Conservation (phyloP, 2,797 vertebrate species). For the Halcyon leucocephala region DNA sequence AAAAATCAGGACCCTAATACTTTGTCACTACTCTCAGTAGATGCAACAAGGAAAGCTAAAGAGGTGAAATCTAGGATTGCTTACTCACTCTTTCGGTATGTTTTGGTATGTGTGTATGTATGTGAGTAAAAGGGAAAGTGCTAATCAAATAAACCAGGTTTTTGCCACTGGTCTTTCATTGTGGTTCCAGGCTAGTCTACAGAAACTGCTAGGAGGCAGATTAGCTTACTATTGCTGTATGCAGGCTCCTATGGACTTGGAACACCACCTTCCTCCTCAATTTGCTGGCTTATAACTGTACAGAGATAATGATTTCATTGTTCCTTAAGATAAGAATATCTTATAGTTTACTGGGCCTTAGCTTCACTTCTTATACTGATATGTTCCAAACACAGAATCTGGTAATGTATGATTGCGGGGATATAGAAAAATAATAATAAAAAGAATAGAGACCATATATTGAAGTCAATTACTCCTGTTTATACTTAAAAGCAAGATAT, state of each 20-base stretch:
- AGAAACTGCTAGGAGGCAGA: not conserved
- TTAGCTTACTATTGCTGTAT: not conserved
- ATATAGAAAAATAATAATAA: not conserved
- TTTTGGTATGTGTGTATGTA: no score
- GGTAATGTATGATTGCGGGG: not conserved
- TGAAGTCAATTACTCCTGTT: not conserved
- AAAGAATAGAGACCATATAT: not conserved
- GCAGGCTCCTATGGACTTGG: not conserved
- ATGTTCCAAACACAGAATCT: not conserved
- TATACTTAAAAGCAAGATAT: not conserved
- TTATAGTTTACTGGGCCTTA: not conserved
- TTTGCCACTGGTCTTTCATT: not conserved
- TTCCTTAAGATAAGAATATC: not conserved
- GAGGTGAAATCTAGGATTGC: not conserved
- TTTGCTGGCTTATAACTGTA: not conserved
- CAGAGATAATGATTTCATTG: not conserved
- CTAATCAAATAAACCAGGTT: not conserved
- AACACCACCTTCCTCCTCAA: not conserved
- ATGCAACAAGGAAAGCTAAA: not conserved
- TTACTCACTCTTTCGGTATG: not conserved
- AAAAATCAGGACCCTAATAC: not conserved
- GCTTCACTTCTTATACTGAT: not conserved
- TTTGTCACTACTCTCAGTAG: not conserved
- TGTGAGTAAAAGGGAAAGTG: not conserved
- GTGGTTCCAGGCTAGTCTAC: not conserved